These are phyloP conservation scores for Strongylocentrotus purpuratus DNA, from an alignment of 35 echinoderm and acorn worm genomes.

Conservation along the genomic window DNA sequence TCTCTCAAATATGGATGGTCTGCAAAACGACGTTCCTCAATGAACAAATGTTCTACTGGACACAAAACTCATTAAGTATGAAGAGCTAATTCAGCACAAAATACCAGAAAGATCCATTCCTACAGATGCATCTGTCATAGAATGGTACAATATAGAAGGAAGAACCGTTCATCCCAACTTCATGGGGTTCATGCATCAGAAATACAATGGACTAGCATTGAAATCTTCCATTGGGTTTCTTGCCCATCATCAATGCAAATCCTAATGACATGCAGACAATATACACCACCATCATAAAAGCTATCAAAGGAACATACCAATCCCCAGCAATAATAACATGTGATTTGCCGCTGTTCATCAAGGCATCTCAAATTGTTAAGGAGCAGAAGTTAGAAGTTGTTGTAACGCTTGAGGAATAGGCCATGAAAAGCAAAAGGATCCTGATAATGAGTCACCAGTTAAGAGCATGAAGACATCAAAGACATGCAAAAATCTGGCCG, in stretches of 20 bases:
- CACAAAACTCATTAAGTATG: slow-evolving; percentile 58
- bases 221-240: slow-evolving; percentile 63
- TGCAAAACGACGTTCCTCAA: slow-evolving; percentile 50
- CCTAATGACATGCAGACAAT: slow-evolving; percentile 32
- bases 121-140: slow-evolving; percentile 39
- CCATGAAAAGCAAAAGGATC: slow-evolving; percentile 32
- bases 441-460: slow-evolving; percentile 14
- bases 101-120: slow-evolving; percentile 51
- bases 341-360: too few species aligned
- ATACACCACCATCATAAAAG: not conserved
- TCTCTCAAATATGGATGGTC: slow-evolving; percentile 69
- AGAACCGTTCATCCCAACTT: slow-evolving; percentile 60
- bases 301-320: too few species aligned
- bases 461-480: slow-evolving; percentile 31
- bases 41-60: slow-evolving; percentile 55
- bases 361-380: slow-evolving; percentile 65
- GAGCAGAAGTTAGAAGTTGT: slow-evolving; percentile 67
- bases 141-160: slow-evolving; percentile 68
- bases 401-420: slow-evolving; percentile 56
- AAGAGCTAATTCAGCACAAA: slow-evolving; percentile 45
- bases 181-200: slow-evolving; percentile 67
- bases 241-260: slow-evolving; percentile 67
- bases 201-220: slow-evolving; percentile 55
- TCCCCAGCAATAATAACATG: too few species aligned
- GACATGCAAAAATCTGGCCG: slow-evolving; percentile 13